Evolutionary conservation across 2,888 invertebrate genomes (phyloP), one percentile per base, ranked within the genome.

Genomic region (Eumacrocentrus americanus): DNA sequence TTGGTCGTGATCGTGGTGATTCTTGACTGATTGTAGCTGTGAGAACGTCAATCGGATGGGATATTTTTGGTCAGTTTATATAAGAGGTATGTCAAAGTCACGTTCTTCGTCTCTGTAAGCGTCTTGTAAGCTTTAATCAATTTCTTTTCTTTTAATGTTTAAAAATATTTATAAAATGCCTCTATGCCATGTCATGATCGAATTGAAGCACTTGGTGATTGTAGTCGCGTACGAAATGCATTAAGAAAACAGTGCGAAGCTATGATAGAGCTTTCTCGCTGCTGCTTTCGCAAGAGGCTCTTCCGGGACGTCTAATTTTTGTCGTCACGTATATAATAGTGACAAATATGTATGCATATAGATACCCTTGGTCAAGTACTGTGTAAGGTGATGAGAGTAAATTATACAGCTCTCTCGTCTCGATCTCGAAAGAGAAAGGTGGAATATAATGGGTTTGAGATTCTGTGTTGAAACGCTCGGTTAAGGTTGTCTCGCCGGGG

Each of bases 21-120:
- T 52, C 20, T 23, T 23, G 14, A 35, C 35, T n/a, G 46, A 50
- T n/a, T n/a, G 40, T 47, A 48, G 47, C 37, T 18, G n/a, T n/a
- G n/a, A n/a, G n/a, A n/a, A 53, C 25, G 46, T 38, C 37, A 20
- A 59, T 38, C 47, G 47, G 50, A 66, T 62, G 54, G 66, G 67
- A 67, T 68, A 69, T 66, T 67, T 67, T 67, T 58, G 63, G 46
- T 55, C 61, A 23, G 52, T 66, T 66, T 64, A 64, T 47, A 53
- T 61, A 62, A 64, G 52, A 69, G 68, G 68, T 70, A 67, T 58
- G 67, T 63, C 46, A 46, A 50, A 61, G 56, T 44, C 29, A 47
- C 34, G 37, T 22, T 35, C 14, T 25, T 46, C 2, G 12, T 46
- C 11, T 46, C 20, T 11, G 1, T 25, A 46, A 12, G 14, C 11